phyloP scores from a whole-genome alignment of 2,113 vertebrate genomes.

The Crotalus helleri region DNA sequence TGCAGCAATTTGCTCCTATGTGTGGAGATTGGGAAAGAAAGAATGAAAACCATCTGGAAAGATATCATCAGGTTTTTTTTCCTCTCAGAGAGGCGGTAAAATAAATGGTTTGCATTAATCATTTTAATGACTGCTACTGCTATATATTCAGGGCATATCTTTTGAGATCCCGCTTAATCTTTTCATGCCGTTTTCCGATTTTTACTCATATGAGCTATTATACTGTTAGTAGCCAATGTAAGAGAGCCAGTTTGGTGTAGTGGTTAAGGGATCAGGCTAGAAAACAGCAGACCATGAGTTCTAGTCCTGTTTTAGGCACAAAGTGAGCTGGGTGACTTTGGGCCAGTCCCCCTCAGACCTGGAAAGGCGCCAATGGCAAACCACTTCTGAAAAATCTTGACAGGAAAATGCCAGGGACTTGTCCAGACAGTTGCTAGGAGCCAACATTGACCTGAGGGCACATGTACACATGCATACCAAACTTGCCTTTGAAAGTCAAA shows the following conservation, averaged over 20 bases:
- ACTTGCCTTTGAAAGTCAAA: neutral
- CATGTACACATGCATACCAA: neutral
- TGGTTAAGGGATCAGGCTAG: neutral
- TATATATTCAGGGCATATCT: neutral
- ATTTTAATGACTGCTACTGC: neutral
- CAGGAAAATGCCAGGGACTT: too few species aligned
- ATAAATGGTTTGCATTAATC: neutral
- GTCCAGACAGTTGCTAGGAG: too few species aligned
- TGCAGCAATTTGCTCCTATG: neutral
- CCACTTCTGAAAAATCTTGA: too few species aligned
- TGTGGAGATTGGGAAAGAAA: too few species aligned
- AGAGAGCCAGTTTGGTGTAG: neutral
- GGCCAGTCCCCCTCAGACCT: neutral
- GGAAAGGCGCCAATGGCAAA: neutral
- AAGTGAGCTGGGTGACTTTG: neutral
- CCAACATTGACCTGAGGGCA: too few species aligned
- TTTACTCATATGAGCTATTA: neutral
- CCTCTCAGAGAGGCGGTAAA: neutral
- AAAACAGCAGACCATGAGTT: neutral
- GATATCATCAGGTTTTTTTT: neutral
- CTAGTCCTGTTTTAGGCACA: neutral
- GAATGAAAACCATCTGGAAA: neutral
- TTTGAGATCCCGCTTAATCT: neutral
- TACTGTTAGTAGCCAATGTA: neutral
- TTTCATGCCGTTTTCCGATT: neutral